These are phyloP conservation scores for Parotocinclus haroldoi DNA, from an alignment of 2,797 vertebrate genomes.

Conservation along the genomic window DNA sequence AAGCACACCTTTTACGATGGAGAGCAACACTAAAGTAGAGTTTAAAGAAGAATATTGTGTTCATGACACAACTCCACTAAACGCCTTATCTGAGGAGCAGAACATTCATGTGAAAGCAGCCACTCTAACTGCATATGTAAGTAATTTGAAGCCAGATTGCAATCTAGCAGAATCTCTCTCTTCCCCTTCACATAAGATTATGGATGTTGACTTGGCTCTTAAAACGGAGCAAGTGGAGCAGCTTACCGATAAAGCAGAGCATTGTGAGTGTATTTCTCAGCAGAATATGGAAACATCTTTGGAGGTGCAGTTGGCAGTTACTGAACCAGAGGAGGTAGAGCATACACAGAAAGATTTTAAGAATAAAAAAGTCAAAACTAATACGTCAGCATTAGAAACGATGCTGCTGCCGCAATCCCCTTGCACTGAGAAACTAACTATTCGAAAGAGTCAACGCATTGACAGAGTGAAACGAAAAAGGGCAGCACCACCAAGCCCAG, in stretches of 20 bases:
- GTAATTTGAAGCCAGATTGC: conserved; percentile 65
- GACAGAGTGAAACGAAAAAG: conserved; percentile 92
- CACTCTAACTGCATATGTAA: conserved; percentile 74
- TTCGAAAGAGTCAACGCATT: conserved; percentile 93
- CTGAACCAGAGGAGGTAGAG: conserved; percentile 74
- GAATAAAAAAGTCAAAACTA: conserved; percentile 84
- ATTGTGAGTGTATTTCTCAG: conserved; percentile 46
- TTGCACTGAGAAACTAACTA: conserved; percentile 81
- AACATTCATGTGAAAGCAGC: conserved; percentile 77
- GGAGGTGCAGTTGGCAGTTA: conserved; percentile 70
- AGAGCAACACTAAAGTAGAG: conserved; percentile 51
- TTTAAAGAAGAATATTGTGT: conserved; percentile 62
- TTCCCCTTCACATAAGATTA: conserved; percentile 62
- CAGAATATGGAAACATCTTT: conserved; percentile 67
- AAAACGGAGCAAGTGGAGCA: conserved; percentile 53
- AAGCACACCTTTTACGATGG: conserved; percentile 51
- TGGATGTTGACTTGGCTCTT: conserved; percentile 67
- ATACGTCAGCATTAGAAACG: conserved; percentile 64
- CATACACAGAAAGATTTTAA: conserved; percentile 84
- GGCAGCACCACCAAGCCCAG: conserved; percentile 77
- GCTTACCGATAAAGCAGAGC: conserved; percentile 58
- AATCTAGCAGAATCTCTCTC: conserved; percentile 54
- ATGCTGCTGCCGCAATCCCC: conserved; percentile 61
- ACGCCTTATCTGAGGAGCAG: conserved; percentile 58
- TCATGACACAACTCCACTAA: conserved; percentile 52